Percentiles rank a stretch among this genome's conserved stretches.
phyloP scores from a whole-genome alignment of 2,113 vertebrate genomes.

The Clarias gariepinus region DNA sequence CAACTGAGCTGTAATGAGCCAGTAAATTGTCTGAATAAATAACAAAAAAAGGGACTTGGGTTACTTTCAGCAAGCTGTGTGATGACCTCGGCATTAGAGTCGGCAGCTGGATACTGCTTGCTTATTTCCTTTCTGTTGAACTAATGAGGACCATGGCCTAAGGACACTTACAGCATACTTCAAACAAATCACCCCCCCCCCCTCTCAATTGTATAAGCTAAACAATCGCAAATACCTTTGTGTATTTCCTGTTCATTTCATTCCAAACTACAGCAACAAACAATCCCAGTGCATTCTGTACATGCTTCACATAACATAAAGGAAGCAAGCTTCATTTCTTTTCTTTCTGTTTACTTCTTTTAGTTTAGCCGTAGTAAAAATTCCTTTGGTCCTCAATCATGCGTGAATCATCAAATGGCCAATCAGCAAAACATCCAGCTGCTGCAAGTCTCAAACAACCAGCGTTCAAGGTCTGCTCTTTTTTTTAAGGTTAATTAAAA shows the following conservation, averaged over 20 bases:
- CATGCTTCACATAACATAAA: background rate
- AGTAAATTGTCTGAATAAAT: background rate
- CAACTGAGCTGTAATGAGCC: constrained; percentile 9
- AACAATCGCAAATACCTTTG: background rate
- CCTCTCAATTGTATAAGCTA: background rate
- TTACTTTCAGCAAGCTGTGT: constrained; percentile 24
- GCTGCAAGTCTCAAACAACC: constrained; percentile 1
- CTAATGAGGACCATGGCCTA: constrained; percentile 42
- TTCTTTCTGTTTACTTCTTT: constrained; percentile 19
- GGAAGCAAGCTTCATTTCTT: background rate
- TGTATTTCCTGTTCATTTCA: background rate
- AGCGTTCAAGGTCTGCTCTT: background rate
- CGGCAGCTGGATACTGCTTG: constrained; percentile 37
- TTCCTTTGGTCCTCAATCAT: constrained; percentile 18
- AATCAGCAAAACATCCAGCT: background rate
- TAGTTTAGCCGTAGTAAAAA: background rate
- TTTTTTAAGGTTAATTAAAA: background rate
- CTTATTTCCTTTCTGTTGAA: constrained; percentile 36
- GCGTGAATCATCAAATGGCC: constrained; percentile 23
- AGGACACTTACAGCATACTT: constrained; percentile 2
- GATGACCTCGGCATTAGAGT: background rate
- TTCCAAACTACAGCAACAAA: constrained; percentile 10
- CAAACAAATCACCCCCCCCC: background rate
- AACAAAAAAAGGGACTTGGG: background rate
- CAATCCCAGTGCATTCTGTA: constrained; percentile 16